Conservation (phyloP, 2,113 vertebrate species). For the Meriones unguiculatus region DNA sequence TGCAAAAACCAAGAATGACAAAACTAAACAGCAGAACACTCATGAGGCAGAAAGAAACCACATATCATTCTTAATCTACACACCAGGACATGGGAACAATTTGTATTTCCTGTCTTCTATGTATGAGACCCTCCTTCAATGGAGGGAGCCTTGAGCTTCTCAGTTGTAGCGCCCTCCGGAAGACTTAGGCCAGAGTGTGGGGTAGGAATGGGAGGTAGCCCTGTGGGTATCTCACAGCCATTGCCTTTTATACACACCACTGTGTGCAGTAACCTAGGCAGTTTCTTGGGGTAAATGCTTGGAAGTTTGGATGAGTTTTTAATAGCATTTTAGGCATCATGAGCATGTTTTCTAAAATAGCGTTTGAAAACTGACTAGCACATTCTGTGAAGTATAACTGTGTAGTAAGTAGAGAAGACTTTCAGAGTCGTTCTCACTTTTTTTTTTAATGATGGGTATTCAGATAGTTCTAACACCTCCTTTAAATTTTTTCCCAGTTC, state of each 20-base stretch:
- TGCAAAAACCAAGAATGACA: not conserved
- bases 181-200: not conserved
- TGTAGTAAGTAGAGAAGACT: not conserved
- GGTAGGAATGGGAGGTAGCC: accelerated
- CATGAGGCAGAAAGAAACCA: not conserved
- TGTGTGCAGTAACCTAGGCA: not conserved
- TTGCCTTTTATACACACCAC: accelerated
- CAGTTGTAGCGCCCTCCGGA: not conserved
- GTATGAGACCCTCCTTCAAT: not conserved
- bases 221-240: too few relatives aligned
- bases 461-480: not conserved
- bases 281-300: constrained; percentile 26
- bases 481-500: not conserved
- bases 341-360: not conserved
- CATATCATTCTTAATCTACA: not conserved
- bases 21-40: not conserved
- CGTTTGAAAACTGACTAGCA: constrained; percentile 26
- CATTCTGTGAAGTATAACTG: not conserved
- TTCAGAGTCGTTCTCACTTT: constrained; percentile 2
- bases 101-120: not conserved
- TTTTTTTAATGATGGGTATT: not conserved
- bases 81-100: not conserved
- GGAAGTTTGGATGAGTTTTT: not conserved
- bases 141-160: not conserved
- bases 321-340: not conserved